Evolutionary conservation across 2,888 invertebrate species (phyloP).

Genomic region (Tridacna crocea): DNA sequence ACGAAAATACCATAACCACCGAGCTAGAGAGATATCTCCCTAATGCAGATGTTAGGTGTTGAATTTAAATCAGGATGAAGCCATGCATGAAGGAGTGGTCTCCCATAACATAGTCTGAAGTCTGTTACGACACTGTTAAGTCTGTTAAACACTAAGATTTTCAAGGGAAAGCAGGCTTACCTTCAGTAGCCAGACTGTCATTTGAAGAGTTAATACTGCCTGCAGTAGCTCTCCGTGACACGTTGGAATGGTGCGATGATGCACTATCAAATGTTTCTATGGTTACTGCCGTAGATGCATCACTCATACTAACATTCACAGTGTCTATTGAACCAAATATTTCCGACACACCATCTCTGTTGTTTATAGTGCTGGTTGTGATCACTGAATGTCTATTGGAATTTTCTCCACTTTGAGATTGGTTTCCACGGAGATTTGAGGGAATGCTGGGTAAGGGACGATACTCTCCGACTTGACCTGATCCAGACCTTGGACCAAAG

Average conservation of each 20-base stretch:
- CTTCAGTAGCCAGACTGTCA: constrained; percentile 80
- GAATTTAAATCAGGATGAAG: no score
- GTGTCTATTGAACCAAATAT: constrained; percentile 87
- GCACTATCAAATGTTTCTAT: constrained; percentile 86
- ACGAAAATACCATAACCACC: no score
- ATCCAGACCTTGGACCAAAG: constrained; percentile 39
- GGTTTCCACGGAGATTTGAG: constrained; percentile 64
- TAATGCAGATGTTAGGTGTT: no score
- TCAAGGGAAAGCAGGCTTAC: constrained; percentile 62
- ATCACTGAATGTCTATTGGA: constrained; percentile 80
- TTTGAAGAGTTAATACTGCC: constrained; percentile 86
- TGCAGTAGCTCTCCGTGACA: constrained; percentile 86
- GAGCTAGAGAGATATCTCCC: no score
- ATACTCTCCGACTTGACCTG: constrained; percentile 68
- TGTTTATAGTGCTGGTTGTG: constrained; percentile 80
- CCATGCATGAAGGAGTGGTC: no score
- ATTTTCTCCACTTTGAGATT: constrained; percentile 58
- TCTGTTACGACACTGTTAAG: no score
- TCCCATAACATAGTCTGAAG: no score
- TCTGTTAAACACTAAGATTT: no score
- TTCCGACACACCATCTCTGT: constrained; percentile 78
- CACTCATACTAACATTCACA: constrained; percentile 85
- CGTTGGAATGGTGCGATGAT: constrained; percentile 85
- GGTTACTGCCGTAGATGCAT: constrained; percentile 86
- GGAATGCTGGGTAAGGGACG: constrained; percentile 80